These are phyloP conservation scores for Xerus rutilus DNA, from an alignment of 2,797 vertebrate genomes.

Conservation along the genomic window DNA sequence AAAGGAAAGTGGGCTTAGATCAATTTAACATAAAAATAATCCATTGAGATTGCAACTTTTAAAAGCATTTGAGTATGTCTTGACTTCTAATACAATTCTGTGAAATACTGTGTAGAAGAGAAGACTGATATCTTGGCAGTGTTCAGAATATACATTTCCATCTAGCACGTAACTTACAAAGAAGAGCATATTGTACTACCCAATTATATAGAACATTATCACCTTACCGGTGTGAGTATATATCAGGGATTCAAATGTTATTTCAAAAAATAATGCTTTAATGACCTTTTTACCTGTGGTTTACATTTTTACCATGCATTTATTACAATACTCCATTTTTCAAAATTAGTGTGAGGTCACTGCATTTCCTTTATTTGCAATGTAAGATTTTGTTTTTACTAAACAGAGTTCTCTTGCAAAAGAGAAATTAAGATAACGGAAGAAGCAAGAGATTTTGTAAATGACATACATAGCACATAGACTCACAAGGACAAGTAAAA, in stretches of 20 bases:
- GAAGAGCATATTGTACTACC: neutral
- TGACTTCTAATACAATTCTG: neutral
- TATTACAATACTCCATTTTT: neutral
- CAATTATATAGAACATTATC: neutral
- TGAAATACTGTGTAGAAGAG: neutral
- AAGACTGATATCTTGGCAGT: neutral
- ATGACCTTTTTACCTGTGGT: neutral
- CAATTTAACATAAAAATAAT: conserved; percentile 41
- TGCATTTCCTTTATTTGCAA: neutral
- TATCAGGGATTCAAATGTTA: neutral
- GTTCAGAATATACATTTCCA: neutral
- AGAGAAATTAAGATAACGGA: neutral
- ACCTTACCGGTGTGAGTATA: rapidly evolving
- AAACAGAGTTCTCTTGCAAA: neutral
- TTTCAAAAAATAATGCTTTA: neutral
- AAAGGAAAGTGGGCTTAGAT: neutral
- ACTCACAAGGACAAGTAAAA: neutral
- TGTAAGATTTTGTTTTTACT: neutral
- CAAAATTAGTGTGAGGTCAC: neutral
- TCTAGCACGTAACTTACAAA: neutral
- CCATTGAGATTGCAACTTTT: neutral
- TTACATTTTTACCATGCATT: neutral
- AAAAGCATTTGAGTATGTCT: neutral
- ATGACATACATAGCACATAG: neutral
- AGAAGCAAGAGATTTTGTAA: neutral